These are phyloP conservation scores for Pleuronectes platessa DNA, from an alignment of 2,113 vertebrate species.

Conservation along the genomic window DNA sequence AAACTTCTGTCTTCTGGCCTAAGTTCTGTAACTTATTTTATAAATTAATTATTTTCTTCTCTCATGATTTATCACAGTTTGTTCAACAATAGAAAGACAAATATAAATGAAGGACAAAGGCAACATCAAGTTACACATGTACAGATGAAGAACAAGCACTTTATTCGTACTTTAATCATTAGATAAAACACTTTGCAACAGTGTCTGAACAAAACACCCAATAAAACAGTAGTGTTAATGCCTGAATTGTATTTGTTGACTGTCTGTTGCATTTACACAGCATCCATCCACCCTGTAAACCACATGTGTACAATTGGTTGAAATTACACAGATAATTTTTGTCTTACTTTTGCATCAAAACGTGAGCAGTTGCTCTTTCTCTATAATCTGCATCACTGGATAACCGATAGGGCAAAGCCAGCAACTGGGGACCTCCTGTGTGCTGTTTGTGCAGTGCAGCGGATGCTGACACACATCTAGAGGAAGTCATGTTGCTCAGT, in stretches of 20 bases:
- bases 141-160: slow-evolving; percentile 60
- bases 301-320: neutral
- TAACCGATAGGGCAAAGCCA: too few relatives aligned
- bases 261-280: slow-evolving; percentile 25
- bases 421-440: neutral
- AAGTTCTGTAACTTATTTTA: slow-evolving; percentile 48
- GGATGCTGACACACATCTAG: too few relatives aligned
- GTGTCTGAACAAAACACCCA: slow-evolving; percentile 65
- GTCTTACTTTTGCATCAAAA: neutral
- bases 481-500: too few relatives aligned
- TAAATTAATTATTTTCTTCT: slow-evolving; percentile 20
- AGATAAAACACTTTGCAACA: slow-evolving; percentile 58
- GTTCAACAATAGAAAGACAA: slow-evolving; percentile 30
- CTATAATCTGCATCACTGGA: neutral
- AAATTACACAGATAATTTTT: neutral
- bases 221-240: slow-evolving; percentile 63
- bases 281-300: neutral
- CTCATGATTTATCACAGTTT: slow-evolving; percentile 22
- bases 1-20: slow-evolving; percentile 51
- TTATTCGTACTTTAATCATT: slow-evolving; percentile 69
- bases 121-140: slow-evolving; percentile 44
- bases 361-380: neutral
- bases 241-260: slow-evolving; percentile 36
- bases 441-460: neutral
- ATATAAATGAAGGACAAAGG: slow-evolving; percentile 18